Conservation (phyloP, 1,140 invertebrate species). For the Pogonomyrmex barbatus region DNA sequence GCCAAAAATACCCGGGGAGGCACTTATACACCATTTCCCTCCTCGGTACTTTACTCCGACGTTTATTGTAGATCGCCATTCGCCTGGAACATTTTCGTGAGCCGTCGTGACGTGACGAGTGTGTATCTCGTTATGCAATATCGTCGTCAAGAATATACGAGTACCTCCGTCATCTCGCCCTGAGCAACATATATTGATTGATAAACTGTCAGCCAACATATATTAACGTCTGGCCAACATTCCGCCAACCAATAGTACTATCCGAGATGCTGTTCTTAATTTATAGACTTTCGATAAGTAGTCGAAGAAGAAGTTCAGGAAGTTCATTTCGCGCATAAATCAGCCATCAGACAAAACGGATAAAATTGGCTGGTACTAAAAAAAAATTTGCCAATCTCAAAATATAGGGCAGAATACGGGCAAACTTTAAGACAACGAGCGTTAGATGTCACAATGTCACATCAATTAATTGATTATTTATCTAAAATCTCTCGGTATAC, state of each 20-base stretch:
- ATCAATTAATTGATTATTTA: background rate
- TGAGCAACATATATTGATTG: no score
- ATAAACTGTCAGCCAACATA: no score
- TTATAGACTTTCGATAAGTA: constrained; percentile 32
- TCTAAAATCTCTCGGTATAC: background rate
- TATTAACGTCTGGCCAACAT: no score
- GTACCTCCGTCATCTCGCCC: background rate
- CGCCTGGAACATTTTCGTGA: constrained; percentile 1
- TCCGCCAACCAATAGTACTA: no score
- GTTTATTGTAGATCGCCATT: constrained; percentile 4
- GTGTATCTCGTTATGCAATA: constrained; percentile 31
- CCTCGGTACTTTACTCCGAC: constrained; percentile 21
- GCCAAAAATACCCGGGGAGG: constrained; percentile 72
- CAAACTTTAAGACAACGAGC: background rate
- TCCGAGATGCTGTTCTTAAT: background rate
- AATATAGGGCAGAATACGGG: background rate
- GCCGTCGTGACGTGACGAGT: constrained; percentile 1
- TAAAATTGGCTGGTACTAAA: background rate
- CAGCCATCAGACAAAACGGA: background rate
- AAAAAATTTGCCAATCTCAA: background rate
- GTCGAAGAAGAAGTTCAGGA: background rate
- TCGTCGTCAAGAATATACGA: constrained; percentile 10
- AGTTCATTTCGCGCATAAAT: constrained; percentile 19
- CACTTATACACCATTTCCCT: constrained; percentile 60
- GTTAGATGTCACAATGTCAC: background rate